A percentile compares a stretch with the other conserved stretches of the same genome.
Conservation (phyloP, 2,888 invertebrate species). For the Acanthosepion pharaonis region DNA sequence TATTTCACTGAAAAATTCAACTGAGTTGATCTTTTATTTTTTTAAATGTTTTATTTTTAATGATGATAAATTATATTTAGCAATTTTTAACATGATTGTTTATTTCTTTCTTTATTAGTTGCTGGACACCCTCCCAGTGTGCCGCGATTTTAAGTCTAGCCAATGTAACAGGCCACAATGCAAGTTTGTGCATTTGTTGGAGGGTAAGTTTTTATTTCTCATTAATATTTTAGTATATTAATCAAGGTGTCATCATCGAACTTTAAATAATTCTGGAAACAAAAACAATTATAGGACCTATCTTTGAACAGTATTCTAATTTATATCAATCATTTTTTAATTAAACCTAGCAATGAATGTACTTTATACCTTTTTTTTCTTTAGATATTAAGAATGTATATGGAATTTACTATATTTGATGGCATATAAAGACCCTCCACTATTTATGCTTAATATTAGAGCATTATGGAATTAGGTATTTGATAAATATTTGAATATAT, state of each 20-base stretch:
- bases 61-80: not conserved
- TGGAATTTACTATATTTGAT: no score
- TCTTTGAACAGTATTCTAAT: no score
- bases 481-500: no score
- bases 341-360: no score
- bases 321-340: no score
- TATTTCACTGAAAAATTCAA: not conserved
- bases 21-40: not conserved
- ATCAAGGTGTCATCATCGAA: not conserved
- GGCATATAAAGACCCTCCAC: no score
- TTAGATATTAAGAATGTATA: no score
- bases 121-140: slow-evolving; percentile 99
- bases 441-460: no score
- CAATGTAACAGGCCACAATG: slow-evolving; percentile 93
- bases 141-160: slow-evolving; percentile 99
- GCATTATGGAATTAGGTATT: no score
- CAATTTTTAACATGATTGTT: not conserved
- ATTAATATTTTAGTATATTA: not conserved
- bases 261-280: no score
- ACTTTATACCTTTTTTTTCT: no score
- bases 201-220: slow-evolving; percentile 81
- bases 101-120: slow-evolving; percentile 84
- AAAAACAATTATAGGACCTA: no score
- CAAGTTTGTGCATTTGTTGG: slow-evolving; percentile 98
- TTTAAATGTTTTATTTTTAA: not conserved